Base-by-base conservation (phyloP, 2,888 invertebrate species). In the Kryphioiulus occultus region DNA sequence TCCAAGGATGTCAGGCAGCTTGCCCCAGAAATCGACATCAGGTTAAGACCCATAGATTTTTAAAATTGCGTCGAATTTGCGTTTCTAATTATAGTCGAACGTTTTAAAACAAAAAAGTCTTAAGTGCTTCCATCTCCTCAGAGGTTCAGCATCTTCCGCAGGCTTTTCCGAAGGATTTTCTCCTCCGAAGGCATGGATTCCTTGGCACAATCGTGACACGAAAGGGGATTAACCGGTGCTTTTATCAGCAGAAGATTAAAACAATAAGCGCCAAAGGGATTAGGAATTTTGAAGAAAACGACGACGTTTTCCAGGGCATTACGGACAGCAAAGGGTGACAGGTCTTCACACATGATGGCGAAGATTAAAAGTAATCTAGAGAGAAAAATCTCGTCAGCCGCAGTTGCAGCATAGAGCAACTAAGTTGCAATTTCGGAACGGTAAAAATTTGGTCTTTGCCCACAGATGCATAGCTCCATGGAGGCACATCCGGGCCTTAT, bases 261-360 rank as follows among this genome's bases (percentile, higher is more conserved):
- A 78, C 78, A 78, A 78, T 78, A 78, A 78, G 78, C 78, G 78
- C 30, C 30, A 30, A 78, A 78, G 10, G 78, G 78, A 78, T 78
- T 78, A 78, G 30, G 30, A 30, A 78, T 30, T 78, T 78, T 30
- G 78, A 30, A 78, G 78, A 15, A 30, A 26, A 15, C 30, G 30
- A 78, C 68, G 68, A 68, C 68, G 26, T 68, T 26, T 68, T 68
- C 5, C 68, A 26, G 68, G 26, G 78, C 78, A 78, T 78, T 30
- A 78, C 15, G 78, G 78, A 78, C 78, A 78, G 78, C 78, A 30
- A 78, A 78, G 78, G 78, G 78, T 78, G 30, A 78, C 78, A 78
- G 78, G 78, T 78, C 78, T 22, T 78, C 78, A 30, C 78, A 78
- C 78, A 78, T 22, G 78, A 78, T 78, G 78, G 78, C 78, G 30